phyloP scores from a whole-genome alignment of 2,797 vertebrate genomes.

The Taeniopygia guttata region DNA sequence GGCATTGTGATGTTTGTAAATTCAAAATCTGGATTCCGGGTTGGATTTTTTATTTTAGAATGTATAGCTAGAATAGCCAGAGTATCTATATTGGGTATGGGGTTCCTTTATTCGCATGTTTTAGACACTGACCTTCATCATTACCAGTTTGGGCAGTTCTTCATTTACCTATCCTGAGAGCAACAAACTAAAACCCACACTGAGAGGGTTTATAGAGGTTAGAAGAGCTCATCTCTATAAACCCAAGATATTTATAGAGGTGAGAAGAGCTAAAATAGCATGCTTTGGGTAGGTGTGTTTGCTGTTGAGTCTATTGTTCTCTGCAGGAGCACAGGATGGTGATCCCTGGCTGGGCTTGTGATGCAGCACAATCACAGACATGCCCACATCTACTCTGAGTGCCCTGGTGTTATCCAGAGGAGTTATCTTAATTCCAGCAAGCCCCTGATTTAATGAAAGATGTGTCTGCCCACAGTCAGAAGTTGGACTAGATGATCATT shows the following conservation, averaged over 20 bases:
- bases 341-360: not conserved
- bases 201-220: not conserved
- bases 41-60: not conserved
- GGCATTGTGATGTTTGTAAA: not conserved
- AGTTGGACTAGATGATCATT: not conserved
- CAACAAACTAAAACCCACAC: not conserved
- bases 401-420: not conserved
- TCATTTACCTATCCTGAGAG: not conserved
- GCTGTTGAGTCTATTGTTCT: not conserved
- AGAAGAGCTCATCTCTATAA: too few species aligned
- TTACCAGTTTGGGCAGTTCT: not conserved
- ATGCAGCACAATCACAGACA: not conserved
- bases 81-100: not conserved
- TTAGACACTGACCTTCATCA: not conserved
- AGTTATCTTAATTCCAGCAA: not conserved
- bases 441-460: not conserved
- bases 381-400: not conserved
- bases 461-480: not conserved
- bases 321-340: not conserved
- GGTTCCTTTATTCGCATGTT: not conserved
- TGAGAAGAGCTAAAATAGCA: not conserved
- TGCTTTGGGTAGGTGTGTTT: not conserved
- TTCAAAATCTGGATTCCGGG: not conserved
- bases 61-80: not conserved
- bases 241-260: too few species aligned